These are phyloP conservation scores for Urocynchramus pylzowi DNA, from an alignment of 2,113 vertebrate species.

Conservation along the genomic window DNA sequence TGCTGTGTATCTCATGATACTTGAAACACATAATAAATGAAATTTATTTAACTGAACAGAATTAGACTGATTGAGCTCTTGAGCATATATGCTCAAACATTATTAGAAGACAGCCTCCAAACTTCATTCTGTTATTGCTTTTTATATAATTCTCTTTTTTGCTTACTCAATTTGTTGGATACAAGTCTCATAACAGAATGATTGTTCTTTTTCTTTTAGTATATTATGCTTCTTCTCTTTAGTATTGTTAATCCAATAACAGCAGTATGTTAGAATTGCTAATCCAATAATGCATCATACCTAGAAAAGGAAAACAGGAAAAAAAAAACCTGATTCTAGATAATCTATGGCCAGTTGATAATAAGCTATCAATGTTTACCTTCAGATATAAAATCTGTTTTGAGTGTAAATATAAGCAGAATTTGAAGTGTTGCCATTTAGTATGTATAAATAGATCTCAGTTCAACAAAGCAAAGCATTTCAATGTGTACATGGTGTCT, in stretches of 20 bases:
- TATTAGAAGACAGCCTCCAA: background rate
- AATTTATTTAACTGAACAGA: background rate
- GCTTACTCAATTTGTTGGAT: background rate
- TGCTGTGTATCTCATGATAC: background rate
- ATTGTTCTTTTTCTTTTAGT: background rate
- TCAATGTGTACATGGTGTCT: background rate
- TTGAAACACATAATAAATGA: background rate
- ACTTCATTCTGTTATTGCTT: background rate
- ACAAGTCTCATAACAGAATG: background rate
- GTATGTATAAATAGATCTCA: background rate
- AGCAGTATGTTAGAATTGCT: background rate
- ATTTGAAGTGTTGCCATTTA: background rate
- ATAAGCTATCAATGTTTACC: background rate
- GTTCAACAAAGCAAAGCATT: background rate
- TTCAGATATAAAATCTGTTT: background rate
- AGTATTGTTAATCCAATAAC: background rate
- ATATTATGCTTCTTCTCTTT: background rate
- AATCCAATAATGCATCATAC: background rate
- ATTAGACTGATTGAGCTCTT: background rate
- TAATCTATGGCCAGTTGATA: background rate
- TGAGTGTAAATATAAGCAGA: background rate
- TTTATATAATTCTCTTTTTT: background rate
- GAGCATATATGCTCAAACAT: background rate
- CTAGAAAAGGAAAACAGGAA: background rate
- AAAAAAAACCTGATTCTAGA: background rate